A percentile compares a stretch with the other conserved stretches of the same genome.
These are phyloP conservation scores for Zeugodacus cucurbitae DNA, from an alignment of 1,140 invertebrate genomes.

Conservation along the genomic window DNA sequence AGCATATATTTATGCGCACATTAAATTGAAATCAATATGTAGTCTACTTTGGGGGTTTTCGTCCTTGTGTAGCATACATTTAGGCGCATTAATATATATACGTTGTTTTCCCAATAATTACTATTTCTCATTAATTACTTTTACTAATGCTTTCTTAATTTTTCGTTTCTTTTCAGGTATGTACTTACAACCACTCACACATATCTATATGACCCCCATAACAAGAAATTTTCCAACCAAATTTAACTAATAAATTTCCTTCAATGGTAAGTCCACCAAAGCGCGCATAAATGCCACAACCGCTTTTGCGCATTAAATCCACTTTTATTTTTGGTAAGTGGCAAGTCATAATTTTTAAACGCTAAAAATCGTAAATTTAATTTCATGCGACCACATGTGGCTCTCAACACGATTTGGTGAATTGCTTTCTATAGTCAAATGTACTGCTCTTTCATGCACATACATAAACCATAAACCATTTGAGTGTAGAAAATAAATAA, in stretches of 20 bases:
- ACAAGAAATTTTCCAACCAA: not conserved
- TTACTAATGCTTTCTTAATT: not conserved
- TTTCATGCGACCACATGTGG: not conserved
- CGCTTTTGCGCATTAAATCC: not conserved
- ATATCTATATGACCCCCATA: not conserved
- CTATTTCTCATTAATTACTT: not conserved
- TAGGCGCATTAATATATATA: not conserved
- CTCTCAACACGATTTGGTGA: not conserved
- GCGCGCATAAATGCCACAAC: not conserved
- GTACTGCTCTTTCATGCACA: not conserved
- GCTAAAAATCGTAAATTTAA: constrained; percentile 12
- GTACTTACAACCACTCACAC: not conserved
- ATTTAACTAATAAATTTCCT: not conserved
- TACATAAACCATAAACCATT: not conserved
- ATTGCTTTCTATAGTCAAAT: not conserved
- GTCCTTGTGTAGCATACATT: not conserved
- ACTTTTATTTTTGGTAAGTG: not conserved
- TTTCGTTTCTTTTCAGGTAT: not conserved
- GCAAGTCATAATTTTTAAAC: constrained; percentile 1
- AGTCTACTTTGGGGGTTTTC: not conserved
- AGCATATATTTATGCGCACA: not conserved
- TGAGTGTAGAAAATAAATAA: not conserved
- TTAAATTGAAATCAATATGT: not conserved
- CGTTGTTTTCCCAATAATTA: not conserved
- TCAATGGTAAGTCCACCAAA: not conserved